phyloP scores from a whole-genome alignment of 2,888 invertebrate genomes.

The Melanostoma mellinum region DNA sequence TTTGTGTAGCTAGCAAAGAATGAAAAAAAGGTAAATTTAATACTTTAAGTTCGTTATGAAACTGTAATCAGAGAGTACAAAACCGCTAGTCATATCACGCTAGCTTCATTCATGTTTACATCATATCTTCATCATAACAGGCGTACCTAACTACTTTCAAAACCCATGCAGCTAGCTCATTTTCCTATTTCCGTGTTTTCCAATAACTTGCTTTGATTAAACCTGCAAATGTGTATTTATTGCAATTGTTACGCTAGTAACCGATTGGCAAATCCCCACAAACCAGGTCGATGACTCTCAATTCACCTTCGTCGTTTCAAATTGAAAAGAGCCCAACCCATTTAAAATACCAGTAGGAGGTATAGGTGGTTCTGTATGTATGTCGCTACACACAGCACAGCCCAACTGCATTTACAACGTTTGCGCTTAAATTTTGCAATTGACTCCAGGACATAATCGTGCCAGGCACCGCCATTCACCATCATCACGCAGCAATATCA shows the following conservation, averaged over 20 bases:
- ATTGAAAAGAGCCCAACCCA: not conserved
- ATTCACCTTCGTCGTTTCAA: not conserved
- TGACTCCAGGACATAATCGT: slow-evolving; percentile 49
- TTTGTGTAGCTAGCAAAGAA: too few species aligned
- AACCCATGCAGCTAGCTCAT: not conserved
- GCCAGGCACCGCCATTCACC: slow-evolving; percentile 39
- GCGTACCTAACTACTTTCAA: too few species aligned
- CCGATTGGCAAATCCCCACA: not conserved
- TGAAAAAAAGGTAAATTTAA: too few species aligned
- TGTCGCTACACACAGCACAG: not conserved
- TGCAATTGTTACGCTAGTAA: slow-evolving; percentile 11
- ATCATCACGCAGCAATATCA: slow-evolving; percentile 41
- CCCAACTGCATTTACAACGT: slow-evolving; percentile 5
- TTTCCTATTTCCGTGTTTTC: not conserved
- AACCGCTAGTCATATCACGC: too few species aligned
- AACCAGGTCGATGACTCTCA: slow-evolving; percentile 31
- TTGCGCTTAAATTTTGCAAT: slow-evolving; percentile 43
- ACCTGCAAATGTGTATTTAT: slow-evolving; percentile 3
- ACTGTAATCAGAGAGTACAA: too few species aligned
- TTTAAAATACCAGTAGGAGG: too few species aligned
- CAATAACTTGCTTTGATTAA: not conserved
- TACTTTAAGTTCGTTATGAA: too few species aligned
- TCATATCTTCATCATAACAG: too few species aligned
- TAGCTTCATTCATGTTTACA: too few species aligned
- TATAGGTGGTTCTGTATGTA: slow-evolving; percentile 1